Evolutionary conservation across 2,113 vertebrate species (phyloP).

Genomic region (Heliornis fulica): DNA sequence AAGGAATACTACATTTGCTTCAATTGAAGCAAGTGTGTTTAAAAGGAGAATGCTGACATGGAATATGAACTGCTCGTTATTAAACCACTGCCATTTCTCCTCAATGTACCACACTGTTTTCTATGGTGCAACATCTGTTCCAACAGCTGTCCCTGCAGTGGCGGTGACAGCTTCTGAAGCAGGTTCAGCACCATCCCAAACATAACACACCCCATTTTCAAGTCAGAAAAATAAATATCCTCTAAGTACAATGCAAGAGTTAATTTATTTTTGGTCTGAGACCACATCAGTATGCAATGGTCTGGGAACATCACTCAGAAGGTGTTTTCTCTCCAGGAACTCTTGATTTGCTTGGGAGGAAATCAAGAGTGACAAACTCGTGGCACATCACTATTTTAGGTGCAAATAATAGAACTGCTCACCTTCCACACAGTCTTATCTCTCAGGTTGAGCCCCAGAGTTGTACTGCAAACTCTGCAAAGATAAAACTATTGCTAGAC

Average conservation of each 20-base stretch:
- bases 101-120: neutral
- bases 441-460: neutral
- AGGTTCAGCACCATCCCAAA: neutral
- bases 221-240: neutral
- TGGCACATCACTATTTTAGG: neutral
- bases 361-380: neutral
- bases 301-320: neutral
- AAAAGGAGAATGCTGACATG: neutral
- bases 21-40: neutral
- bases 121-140: neutral
- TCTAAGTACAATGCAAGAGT: neutral
- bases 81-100: neutral
- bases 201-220: neutral
- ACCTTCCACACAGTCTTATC: neutral
- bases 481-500: neutral
- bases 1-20: neutral
- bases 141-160: neutral
- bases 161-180: neutral
- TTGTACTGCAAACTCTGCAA: neutral
- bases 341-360: neutral
- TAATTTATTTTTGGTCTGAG: neutral
- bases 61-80: neutral
- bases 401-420: neutral
- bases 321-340: neutral
- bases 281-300: neutral